Evolutionary conservation across 2,797 vertebrate species (phyloP).

Genomic region (Enteromius thamalakanensis): DNA sequence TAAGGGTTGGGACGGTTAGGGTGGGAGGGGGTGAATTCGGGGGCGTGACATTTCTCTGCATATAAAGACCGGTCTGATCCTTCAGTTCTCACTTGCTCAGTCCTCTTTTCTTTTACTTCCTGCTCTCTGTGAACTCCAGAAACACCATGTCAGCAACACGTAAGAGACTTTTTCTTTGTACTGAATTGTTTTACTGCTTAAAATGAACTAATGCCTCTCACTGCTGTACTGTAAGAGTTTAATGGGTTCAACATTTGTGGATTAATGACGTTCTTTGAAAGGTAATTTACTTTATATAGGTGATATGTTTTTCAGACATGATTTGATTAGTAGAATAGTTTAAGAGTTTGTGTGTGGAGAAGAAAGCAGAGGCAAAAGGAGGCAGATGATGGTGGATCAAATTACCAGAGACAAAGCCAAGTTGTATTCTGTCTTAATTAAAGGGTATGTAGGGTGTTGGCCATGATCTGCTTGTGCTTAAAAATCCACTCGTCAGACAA

Average conservation of each 20-base stretch:
- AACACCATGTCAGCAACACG: not conserved
- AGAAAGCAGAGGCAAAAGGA: not conserved
- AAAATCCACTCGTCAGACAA: conserved; percentile 13
- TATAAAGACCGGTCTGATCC: conserved; percentile 36
- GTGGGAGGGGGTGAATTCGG: not conserved
- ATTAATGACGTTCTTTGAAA: not conserved
- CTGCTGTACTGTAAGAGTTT: not conserved
- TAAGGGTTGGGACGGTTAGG: not conserved
- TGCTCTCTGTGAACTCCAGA: not conserved
- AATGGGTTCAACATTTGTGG: not conserved
- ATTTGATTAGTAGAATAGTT: not conserved
- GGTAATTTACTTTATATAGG: not conserved
- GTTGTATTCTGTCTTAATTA: conserved; percentile 26
- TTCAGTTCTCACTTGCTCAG: not conserved
- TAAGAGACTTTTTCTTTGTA: not conserved
- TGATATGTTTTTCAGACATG: not conserved
- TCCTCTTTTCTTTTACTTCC: not conserved
- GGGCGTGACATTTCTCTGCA: conserved; percentile 30
- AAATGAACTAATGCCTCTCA: not conserved
- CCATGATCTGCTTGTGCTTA: not conserved
- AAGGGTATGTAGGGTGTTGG: conserved; percentile 45
- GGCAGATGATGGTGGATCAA: not conserved
- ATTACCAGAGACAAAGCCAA: not conserved
- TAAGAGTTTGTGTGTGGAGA: not conserved
- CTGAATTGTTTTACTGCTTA: conserved; percentile 4